Evolutionary conservation across 2,888 invertebrate genomes (phyloP).

Genomic region (Drosophila kambysellisi): DNA sequence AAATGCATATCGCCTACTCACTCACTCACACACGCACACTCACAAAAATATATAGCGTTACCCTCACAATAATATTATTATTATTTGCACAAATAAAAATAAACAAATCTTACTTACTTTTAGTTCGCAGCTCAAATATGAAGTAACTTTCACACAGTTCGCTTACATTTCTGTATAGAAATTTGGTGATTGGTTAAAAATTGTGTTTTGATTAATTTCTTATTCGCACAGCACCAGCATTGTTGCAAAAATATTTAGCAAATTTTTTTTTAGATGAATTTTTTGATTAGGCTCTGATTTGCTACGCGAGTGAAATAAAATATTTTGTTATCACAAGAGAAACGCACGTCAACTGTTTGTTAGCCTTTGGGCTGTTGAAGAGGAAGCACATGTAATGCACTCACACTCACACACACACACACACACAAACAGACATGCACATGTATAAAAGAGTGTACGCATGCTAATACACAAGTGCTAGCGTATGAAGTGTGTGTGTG

Average conservation of each 20-base stretch:
- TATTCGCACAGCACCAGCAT: constrained; percentile 58
- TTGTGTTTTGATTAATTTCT: constrained; percentile 29
- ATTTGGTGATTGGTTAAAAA: not conserved
- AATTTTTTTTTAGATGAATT: constrained; percentile 7
- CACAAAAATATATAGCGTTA: not conserved
- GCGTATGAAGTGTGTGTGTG: constrained; percentile 2
- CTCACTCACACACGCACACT: constrained; percentile 1
- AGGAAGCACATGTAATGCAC: constrained; percentile 61
- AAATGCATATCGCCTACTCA: not conserved
- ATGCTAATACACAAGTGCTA: constrained; percentile 4
- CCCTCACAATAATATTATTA: not conserved
- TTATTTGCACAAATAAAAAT: not conserved
- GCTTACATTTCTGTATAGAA: constrained; percentile 5
- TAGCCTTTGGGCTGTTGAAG: constrained; percentile 50
- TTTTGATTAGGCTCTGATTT: constrained; percentile 17
- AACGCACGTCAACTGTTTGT: constrained; percentile 69
- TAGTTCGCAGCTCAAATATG: not conserved
- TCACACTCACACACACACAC: constrained; percentile 21
- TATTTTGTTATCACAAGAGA: constrained; percentile 65
- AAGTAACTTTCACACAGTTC: constrained; percentile 4
- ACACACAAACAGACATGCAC: constrained; percentile 9
- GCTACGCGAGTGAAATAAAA: constrained; percentile 37
- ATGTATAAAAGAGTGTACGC: constrained; percentile 6
- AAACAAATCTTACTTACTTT: constrained; percentile 24
- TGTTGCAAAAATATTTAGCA: constrained; percentile 43